Evolutionary conservation across 2,888 invertebrate genomes (phyloP), one percentile per base, ranked within the genome.

Genomic region (Epinotia demarniana): DNA sequence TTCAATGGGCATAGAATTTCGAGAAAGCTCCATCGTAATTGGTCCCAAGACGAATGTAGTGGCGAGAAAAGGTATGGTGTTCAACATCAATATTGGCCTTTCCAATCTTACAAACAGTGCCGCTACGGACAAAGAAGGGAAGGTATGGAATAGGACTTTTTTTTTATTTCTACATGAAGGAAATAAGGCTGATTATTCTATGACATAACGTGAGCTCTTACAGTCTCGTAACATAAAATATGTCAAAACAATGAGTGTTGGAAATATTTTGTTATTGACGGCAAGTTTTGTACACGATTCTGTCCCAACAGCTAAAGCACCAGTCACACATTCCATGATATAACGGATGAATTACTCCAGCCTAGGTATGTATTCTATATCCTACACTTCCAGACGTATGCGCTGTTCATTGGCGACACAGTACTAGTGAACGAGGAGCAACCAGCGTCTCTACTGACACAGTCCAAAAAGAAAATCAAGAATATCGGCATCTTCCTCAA

Each of bases 1-100:
- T 93, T 98, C 96, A 0, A 99, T 98, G 96, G 99, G 99, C 9
- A 98, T 99, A 82, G 99, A 99, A 88, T 99, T 99, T 89, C 96
- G 99, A 73, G 99, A 99, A 90, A 98, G 98, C 81, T 97, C 98
- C 0, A 95, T 99, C 73, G 95, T 99, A 0, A 98, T 99, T 84
- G 98, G 98, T 0, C 97, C 98, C 0, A 99, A 99, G 95, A 97
- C 97, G 16, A 96, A 95, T 60, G 96, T 96, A 1, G 88, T 95
- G 2, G 96, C 97, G 0, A 97, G 96, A 83, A 99, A 98, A 90
- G 98, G 98, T 72, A 99, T 99, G 99, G 96, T 99, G 0, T 99
- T 99, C 86, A 99, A 99, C 88, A 95, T 99, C 11, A 98, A 98
- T 86, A 96, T 99, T 80, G 99, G 99, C 16, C 95, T 99, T 72